Evolutionary conservation across 2,797 vertebrate genomes (phyloP).

Genomic region (Crenichthys baileyi): DNA sequence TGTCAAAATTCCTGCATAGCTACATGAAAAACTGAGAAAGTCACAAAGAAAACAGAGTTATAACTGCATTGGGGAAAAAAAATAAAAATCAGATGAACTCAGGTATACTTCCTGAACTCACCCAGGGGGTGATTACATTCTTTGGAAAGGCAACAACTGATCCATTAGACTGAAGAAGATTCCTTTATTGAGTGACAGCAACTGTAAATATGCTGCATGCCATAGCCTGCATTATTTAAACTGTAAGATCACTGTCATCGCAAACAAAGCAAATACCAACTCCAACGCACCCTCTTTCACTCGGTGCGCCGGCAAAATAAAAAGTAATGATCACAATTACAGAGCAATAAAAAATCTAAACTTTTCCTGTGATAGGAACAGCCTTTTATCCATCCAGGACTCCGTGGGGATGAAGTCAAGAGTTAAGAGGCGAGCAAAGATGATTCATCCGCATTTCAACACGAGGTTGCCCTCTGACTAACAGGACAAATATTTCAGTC

Average conservation of each 20-base stretch:
- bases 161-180: constrained; percentile 2
- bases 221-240: constrained; percentile 32
- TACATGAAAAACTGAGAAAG: not conserved
- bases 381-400: constrained; percentile 19
- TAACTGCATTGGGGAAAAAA: too few species aligned
- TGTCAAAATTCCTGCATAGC: not conserved
- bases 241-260: constrained; percentile 19
- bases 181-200: constrained; percentile 11
- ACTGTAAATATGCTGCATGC: constrained; percentile 31
- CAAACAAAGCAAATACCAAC: not conserved
- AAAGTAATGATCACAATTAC: constrained; percentile 8
- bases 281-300: not conserved
- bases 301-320: not conserved
- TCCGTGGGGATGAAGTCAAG: constrained; percentile 7
- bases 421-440: constrained; percentile 3
- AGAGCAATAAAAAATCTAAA: constrained; percentile 27
- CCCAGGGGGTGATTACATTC: constrained; percentile 13
- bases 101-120: constrained; percentile 24
- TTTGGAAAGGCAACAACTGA: constrained; percentile 4
- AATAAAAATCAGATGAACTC: constrained; percentile 1
- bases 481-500: constrained; percentile 45
- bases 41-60: not conserved
- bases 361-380: not conserved
- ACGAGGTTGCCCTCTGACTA: constrained; percentile 46
- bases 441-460: constrained; percentile 36